Base-by-base conservation (phyloP, 2,113 vertebrate genomes). In the Silurus meridionalis region DNA sequence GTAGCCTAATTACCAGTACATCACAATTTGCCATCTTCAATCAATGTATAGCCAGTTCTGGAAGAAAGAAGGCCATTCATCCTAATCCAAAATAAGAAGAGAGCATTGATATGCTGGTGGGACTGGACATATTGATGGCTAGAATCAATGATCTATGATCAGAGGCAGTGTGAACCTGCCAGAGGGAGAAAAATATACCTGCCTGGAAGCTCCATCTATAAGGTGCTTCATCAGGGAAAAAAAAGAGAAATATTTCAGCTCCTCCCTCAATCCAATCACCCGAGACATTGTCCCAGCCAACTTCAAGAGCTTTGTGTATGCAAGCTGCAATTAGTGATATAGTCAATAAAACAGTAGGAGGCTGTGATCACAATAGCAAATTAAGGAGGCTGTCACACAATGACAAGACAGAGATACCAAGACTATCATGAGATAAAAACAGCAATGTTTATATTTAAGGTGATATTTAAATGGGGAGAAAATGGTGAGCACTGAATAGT, bases 341-440 rank as follows among this genome's bases (percentile, higher is more conserved):
- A 93, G 95, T 97, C 96, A 96, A 97, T 97, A 95, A 94, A 95
- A 93, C 94, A 92, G 93, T 93, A 92, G 94, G 93, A 93, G 93
- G 92, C 21, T 90, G 92, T 83, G 90, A 90, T 91, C 92, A 93
- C 92, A 87, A 90, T 87, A 80, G 89, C 89, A 88, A 89, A 85
- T 86, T 83, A 85, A 89, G 37, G 55, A 80, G 66, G 58, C 71
- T 28, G 71, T 61, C 72, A 61, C 50, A 85, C 63, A 6, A 5
- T 71, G 83, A 50, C 57, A 83, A 74, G 58, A 55, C 6, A 50
- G 46, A 46, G 37, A 48, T 15, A 66, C 53, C 37, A 57, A 46
- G 28, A 71, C 25, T 46, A 48, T 55, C 74, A 66, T 23, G 21
- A 7, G 37, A 55, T 58, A 85, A 79, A 85, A 85, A 77, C 0